Percentiles rank a stretch among this genome's conserved stretches.
Evolutionary conservation across 2,113 vertebrate species (phyloP).

Genomic region (Sylvia atricapilla): DNA sequence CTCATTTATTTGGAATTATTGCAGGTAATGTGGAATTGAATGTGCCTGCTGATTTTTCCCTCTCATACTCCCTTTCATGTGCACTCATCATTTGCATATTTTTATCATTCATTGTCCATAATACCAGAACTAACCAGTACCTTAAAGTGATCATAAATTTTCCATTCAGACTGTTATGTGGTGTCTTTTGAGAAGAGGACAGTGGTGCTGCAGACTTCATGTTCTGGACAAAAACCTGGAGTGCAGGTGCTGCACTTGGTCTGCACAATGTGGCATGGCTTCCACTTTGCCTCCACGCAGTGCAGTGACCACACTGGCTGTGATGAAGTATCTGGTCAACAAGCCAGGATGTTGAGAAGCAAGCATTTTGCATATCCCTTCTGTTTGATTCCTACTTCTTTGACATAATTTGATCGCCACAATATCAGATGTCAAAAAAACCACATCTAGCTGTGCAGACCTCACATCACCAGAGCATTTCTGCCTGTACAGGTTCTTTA

Average conservation of each 20-base stretch:
- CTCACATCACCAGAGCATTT: background rate
- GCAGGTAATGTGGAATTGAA: background rate
- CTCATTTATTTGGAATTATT: background rate
- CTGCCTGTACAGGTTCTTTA: fast-evolving
- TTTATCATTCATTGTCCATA: background rate
- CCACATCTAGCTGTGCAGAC: background rate
- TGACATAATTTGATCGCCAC: background rate
- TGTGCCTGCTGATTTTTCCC: background rate
- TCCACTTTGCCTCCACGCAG: background rate
- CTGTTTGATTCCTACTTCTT: background rate
- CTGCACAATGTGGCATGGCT: background rate
- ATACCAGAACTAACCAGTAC: background rate
- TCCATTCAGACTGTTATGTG: background rate
- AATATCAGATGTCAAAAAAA: background rate
- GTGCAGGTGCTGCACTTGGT: background rate
- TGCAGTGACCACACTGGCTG: background rate
- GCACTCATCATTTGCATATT: background rate
- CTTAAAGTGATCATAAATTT: background rate
- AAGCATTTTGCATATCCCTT: background rate
- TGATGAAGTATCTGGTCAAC: background rate
- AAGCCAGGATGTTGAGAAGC: background rate
- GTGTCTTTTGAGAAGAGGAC: background rate
- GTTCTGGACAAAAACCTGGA: background rate
- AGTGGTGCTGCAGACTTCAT: background rate
- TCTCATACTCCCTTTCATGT: background rate